phyloP scores from a whole-genome alignment of 2,797 vertebrate genomes.

The Neostethus bicornis region DNA sequence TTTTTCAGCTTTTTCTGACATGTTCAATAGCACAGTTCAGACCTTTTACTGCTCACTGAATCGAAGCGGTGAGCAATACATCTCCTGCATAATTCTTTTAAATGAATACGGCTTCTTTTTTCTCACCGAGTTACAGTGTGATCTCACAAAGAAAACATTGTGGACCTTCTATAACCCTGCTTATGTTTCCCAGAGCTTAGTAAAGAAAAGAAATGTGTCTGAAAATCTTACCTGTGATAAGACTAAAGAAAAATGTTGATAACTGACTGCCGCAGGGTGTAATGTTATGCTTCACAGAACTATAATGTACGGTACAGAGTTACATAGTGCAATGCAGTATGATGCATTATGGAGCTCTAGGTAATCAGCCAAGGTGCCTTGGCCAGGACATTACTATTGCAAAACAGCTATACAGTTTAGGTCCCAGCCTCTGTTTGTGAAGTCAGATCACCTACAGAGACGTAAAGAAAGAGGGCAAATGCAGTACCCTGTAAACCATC shows the following conservation, averaged over 20 bases:
- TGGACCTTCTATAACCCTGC: conserved; percentile 45
- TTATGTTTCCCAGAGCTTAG: conserved; percentile 19
- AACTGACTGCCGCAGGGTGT: conserved; percentile 29
- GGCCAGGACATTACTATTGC: conserved; percentile 23
- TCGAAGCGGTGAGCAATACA: conserved; percentile 11
- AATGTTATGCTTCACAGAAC: conserved; percentile 34
- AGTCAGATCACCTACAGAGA: conserved; percentile 4
- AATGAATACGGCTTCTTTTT: conserved; percentile 15
- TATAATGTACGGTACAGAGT: conserved; percentile 24
- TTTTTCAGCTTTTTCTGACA: conserved; percentile 11
- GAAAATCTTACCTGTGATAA: conserved; percentile 24
- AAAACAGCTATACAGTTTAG: conserved; percentile 29
- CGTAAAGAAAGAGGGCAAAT: conserved; percentile 26
- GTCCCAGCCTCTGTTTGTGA: conserved; percentile 21
- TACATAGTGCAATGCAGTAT: conserved; percentile 26
- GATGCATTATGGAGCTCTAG: conserved; percentile 49
- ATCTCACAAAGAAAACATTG: conserved; percentile 42
- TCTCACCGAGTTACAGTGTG: conserved; percentile 46
- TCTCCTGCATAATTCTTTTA: conserved; percentile 15
- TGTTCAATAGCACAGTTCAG: conserved; percentile 14
- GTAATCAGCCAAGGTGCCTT: conserved; percentile 44
- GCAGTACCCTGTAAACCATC: conserved; percentile 10
- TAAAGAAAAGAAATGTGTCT: conserved; percentile 27
- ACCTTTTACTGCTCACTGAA: conserved; percentile 26
- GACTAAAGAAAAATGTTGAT: conserved; percentile 33